These are phyloP conservation scores for Perca fluviatilis DNA, from an alignment of 2,113 vertebrate genomes.

Conservation along the genomic window DNA sequence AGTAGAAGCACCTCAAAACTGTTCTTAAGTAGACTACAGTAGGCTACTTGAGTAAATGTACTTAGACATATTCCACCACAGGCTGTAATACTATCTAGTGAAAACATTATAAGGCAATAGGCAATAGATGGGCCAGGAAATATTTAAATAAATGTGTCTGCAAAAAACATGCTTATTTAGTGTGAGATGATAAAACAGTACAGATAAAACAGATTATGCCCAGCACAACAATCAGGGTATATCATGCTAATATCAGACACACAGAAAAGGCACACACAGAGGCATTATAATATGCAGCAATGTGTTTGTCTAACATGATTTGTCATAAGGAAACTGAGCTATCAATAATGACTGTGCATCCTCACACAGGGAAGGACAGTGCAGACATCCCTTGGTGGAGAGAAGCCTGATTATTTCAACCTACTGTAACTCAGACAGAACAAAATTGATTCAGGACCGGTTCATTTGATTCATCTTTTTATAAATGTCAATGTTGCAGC, in stretches of 20 bases:
- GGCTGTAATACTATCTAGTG: not conserved
- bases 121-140: not conserved
- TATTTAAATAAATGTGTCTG: too few species aligned
- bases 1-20: too few species aligned
- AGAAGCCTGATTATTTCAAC: constrained; percentile 26
- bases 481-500: constrained; percentile 40
- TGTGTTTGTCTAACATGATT: not conserved
- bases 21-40: too few species aligned
- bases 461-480: constrained; percentile 37
- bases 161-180: not conserved
- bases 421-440: constrained; percentile 21
- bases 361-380: not conserved
- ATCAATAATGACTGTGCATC: not conserved
- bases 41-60: too few species aligned
- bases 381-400: constrained; percentile 10
- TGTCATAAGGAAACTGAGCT: not conserved
- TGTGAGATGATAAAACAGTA: not conserved
- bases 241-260: not conserved
- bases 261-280: not conserved
- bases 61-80: too few species aligned
- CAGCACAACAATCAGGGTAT: not conserved
- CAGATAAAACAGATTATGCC: not conserved
- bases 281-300: not conserved
- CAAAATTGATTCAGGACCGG: constrained; percentile 9
- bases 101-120: not conserved